Conservation (phyloP, 2,113 vertebrate species). For the Pelobates fuscus region DNA sequence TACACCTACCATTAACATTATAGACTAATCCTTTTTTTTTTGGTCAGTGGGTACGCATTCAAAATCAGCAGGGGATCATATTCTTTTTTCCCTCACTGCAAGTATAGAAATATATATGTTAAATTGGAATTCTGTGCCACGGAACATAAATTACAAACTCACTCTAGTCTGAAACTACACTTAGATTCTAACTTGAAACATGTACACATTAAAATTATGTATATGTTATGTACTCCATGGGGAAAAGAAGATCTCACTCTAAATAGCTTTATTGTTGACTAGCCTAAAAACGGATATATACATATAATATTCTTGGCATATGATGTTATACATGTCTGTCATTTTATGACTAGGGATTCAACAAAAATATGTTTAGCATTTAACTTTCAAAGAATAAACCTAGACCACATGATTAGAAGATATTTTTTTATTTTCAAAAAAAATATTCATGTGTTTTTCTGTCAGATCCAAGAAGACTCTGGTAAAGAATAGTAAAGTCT, state of each 20-base stretch:
- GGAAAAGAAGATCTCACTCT: not conserved
- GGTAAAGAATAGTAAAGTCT: not conserved
- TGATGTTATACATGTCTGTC: conserved; percentile 7
- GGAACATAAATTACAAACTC: too few species aligned
- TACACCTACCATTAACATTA: too few species aligned
- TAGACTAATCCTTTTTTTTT: too few species aligned
- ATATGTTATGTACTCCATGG: not conserved
- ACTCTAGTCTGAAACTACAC: too few species aligned
- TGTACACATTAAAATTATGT: not conserved
- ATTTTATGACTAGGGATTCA: not conserved
- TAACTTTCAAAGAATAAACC: conserved; percentile 1
- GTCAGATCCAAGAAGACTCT: not conserved
- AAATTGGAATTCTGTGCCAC: too few species aligned
- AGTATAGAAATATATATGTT: too few species aligned
- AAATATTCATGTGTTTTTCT: not conserved
- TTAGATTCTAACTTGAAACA: too few species aligned
- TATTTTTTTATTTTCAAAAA: not conserved
- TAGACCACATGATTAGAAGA: not conserved
- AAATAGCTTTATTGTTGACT: conserved; percentile 4
- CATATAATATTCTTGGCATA: not conserved
- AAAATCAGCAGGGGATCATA: too few species aligned
- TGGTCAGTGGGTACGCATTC: too few species aligned
- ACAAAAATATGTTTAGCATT: conserved; percentile 18
- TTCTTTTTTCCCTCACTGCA: too few species aligned
- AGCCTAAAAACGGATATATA: not conserved